These are phyloP conservation scores for Zaprionus capensis DNA, from an alignment of 1,140 invertebrate genomes.

Conservation along the genomic window DNA sequence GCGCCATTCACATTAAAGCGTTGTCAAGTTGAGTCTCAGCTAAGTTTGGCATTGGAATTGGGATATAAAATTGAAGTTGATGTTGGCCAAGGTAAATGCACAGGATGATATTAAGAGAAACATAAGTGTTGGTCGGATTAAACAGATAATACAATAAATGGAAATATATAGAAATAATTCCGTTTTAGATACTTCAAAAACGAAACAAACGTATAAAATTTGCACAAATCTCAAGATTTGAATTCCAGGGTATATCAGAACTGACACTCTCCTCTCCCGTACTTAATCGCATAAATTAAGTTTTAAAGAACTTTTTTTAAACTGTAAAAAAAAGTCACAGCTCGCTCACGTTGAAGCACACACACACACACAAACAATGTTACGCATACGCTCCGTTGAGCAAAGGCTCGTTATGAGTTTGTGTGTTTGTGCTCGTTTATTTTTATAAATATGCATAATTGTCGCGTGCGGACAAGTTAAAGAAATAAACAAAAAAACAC, in stretches of 20 bases:
- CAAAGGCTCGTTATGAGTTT: constrained; percentile 47
- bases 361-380: constrained; percentile 46
- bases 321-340: constrained; percentile 3
- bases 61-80: constrained; percentile 5
- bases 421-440: constrained; percentile 48
- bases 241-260: neutral
- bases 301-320: constrained; percentile 36
- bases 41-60: constrained; percentile 26
- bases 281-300: constrained; percentile 17
- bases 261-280: neutral
- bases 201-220: neutral
- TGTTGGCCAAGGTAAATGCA: constrained; percentile 11
- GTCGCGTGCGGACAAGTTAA: constrained; percentile 65
- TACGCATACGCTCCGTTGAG: constrained; percentile 69
- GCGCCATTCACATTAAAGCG: constrained; percentile 15
- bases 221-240: neutral
- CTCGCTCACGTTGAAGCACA: neutral
- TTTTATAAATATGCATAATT: constrained; percentile 77
- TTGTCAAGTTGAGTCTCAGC: constrained; percentile 41
- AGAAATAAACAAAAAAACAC: constrained; percentile 21
- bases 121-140: neutral
- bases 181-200: neutral
- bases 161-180: neutral
- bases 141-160: neutral
- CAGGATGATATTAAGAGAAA: neutral